Evolutionary conservation across 2,113 vertebrate species (phyloP), one percentile per base, ranked within the genome.

Genomic region (Eleginops maclovinus): DNA sequence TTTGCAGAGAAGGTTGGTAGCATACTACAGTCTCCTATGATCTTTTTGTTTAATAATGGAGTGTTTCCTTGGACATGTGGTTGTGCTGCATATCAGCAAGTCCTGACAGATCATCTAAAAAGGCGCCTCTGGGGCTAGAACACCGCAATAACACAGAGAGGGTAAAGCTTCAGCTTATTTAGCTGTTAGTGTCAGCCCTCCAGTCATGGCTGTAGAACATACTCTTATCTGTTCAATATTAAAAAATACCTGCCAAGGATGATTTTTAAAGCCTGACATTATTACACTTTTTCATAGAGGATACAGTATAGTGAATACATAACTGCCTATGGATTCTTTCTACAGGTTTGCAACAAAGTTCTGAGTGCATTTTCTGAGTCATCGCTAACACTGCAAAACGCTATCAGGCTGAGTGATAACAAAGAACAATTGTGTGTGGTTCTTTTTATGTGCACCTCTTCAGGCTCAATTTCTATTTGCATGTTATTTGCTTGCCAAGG

Each of bases 31-130:
- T 0, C 19, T 62, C 13, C 2, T 14, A 17, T 15, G 14, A 14
- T 67, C 10, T 74, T 15, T 53, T 55, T 31, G 26, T 77, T 81
- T 16, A 47, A 71, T 41, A 47, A 54, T 46, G 31, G 22, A 41
- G 63, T 26, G 15, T 65, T 77, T 79, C 67, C 67, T 50, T n/a
- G 47, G 75, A 72, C 63, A 50, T 79, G 76, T 83, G 53, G 53
- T 59, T 6, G 0, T 36, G 53, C 66, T 82, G 47, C 79, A 83
- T 47, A 47, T 51, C 47, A 50, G 82, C 86, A 75, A 77, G 81
- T 59, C 79, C 60, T 50, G 53, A 84, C 81, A 86, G 67, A 89
- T 77, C 43, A 56, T 72, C 44, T 15, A 46, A 41, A 36, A 75
- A 84, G 19, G 59, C 2, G 49, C 81, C 85, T 70, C 26, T 58